Base-by-base conservation (phyloP, 2,888 invertebrate genomes). In the Nebria salina region DNA sequence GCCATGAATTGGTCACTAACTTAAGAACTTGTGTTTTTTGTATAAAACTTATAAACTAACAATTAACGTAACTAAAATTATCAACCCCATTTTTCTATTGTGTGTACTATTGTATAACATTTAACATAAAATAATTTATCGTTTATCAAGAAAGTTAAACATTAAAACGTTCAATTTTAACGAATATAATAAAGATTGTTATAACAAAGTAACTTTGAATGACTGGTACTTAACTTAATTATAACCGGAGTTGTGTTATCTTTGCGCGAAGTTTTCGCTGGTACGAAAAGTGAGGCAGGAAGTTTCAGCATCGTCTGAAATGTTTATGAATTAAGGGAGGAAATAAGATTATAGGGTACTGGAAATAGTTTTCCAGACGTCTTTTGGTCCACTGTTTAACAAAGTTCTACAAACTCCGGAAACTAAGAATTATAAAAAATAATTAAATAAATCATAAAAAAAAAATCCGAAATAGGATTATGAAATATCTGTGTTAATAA, bases 21-120 rank as follows among this genome's bases (percentile, higher is more conserved):
- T 54, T 54, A 54, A 54, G 54, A 8, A 54, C 8, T 54, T 54
- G 54, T 54, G 54, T 54, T 54, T 54, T 54, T 54, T 54, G 2
- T 54, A 54, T 54, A 7, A 54, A 54, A 54, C 54, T 8, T 54
- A 13, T 54, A 54, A 54, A 54, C 54, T 54, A 54, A 54, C 54
- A 7, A 54, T 54, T 4, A 54, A 54, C 8, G 8, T 13, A 72
- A 25, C 72, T 34, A 72, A 72, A 34, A 72, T 26, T 42, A n/a
- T 72, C 4, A 72, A 72, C 26, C 72, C 26, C 72, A 72, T 72
- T 25, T 72, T 72, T 75, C 64, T 65, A 65, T 65, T 65, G 75
- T 75, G 64, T 64, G 75, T 75, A 6, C 34, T 54, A 54, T 54
- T 42, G 34, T 72, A 34, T 72, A 72, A 42, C 25, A 72, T 20